A percentile compares a stretch with the other conserved stretches of the same genome.
These are phyloP conservation scores for Spheniscus humboldti DNA, from an alignment of 2,797 vertebrate genomes.

Conservation along the genomic window DNA sequence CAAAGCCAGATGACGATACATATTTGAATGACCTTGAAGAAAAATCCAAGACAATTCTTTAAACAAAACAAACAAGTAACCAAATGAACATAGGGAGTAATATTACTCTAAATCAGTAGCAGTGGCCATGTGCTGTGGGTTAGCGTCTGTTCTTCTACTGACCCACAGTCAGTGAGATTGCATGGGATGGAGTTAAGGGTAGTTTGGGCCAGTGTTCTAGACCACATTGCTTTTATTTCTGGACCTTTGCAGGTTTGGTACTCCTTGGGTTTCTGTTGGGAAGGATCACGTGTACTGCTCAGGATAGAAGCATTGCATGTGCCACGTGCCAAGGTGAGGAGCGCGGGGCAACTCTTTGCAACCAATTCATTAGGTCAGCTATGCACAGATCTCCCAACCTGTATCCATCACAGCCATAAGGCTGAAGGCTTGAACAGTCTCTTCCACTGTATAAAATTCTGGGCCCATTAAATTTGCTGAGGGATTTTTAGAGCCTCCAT, in stretches of 20 bases:
- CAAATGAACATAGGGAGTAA: neutral
- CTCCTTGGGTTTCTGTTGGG: neutral
- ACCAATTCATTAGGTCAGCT: neutral
- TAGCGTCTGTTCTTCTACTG: neutral
- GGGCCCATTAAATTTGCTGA: neutral
- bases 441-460: neutral
- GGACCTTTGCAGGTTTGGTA: neutral
- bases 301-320: neutral
- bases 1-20: neutral
- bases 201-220: neutral
- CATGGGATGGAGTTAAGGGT: too few species aligned
- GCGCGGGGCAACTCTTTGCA: neutral
- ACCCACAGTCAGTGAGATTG: neutral
- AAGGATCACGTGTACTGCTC: neutral
- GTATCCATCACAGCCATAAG: neutral
- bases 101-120: neutral
- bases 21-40: neutral
- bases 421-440: neutral
- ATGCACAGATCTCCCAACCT: neutral
- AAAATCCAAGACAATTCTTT: neutral
- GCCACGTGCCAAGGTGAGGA: too few species aligned
- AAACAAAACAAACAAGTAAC: neutral
- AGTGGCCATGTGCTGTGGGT: neutral
- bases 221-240: neutral
- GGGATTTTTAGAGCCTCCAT: neutral